These are phyloP conservation scores for Trichogramma pretiosum DNA, from an alignment of 1,140 invertebrate species.

Conservation along the genomic window DNA sequence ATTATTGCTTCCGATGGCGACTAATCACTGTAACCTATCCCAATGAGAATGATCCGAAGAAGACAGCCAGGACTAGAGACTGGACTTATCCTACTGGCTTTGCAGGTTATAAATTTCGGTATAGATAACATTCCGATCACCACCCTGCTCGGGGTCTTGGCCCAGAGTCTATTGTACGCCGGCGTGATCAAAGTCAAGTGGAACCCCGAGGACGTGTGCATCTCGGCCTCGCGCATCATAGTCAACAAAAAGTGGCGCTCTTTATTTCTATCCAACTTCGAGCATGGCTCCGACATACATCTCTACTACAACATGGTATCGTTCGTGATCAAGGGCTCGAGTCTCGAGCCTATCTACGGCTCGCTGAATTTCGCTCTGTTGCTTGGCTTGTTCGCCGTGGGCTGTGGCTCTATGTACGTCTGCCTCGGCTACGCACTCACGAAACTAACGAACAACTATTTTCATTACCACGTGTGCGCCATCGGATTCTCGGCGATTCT, in stretches of 20 bases:
- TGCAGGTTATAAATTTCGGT: conserved; percentile 40
- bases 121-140: conserved; percentile 52
- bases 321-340: conserved; percentile 53
- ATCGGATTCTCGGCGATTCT: conserved; percentile 55
- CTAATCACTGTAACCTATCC: no score
- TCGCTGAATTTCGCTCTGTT: conserved; percentile 49
- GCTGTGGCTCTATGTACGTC: conserved; percentile 49
- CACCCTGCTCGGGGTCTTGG: conserved; percentile 47
- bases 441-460: conserved; percentile 31
- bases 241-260: conserved; percentile 47
- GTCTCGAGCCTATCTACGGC: conserved; percentile 49
- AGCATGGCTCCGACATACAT: conserved; percentile 61
- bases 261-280: conserved; percentile 51
- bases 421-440: conserved; percentile 31
- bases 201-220: conserved; percentile 48
- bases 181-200: conserved; percentile 45
- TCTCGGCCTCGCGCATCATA: conserved; percentile 48
- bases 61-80: conserved; percentile 27
- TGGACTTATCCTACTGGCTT: conserved; percentile 25
- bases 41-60: conserved; percentile 30
- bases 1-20: no score
- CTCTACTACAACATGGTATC: conserved; percentile 66
- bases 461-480: conserved; percentile 48
- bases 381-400: conserved; percentile 45
- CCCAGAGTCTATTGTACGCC: conserved; percentile 41